A percentile compares a stretch with the other conserved stretches of the same genome.
These are phyloP conservation scores for Actinopyga echinites DNA, from an alignment of 53 echinoderm and acorn worm genomes.

Conservation along the genomic window DNA sequence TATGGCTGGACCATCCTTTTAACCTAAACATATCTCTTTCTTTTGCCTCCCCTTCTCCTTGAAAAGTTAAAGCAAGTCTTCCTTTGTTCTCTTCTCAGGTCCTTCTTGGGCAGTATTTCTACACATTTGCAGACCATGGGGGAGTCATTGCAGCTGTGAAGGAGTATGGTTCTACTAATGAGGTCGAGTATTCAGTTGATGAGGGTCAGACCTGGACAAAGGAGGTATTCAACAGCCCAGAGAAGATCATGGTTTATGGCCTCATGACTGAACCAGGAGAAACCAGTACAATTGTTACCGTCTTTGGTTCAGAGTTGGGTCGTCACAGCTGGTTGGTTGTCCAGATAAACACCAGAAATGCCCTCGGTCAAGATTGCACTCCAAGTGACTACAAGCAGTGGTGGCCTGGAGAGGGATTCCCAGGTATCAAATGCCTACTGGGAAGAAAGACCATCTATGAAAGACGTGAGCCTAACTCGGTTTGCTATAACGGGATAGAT, in stretches of 20 bases:
- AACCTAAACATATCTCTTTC: no score
- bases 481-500: conserved; percentile 83
- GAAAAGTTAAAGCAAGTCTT: no score
- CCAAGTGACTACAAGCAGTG: conserved; percentile 87
- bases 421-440: conserved; percentile 67
- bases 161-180: conserved; percentile 75
- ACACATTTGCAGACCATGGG: conserved; percentile 90
- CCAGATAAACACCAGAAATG: conserved; percentile 68
- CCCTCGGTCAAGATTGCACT: conserved; percentile 58
- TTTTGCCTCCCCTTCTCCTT: no score
- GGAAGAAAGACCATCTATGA: conserved; percentile 89
- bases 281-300: conserved; percentile 70
- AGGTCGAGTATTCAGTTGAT: conserved; percentile 75
- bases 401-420: conserved; percentile 91
- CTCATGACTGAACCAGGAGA: conserved; percentile 98
- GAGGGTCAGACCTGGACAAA: conserved; percentile 84
- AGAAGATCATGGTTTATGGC: conserved; percentile 84
- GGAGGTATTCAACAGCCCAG: conserved; percentile 51
- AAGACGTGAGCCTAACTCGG: conserved; percentile 70
- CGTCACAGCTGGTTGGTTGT: conserved; percentile 88
- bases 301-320: conserved; percentile 80
- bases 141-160: conserved; percentile 78
- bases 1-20: no score
- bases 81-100: conserved; percentile 47
- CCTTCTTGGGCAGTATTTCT: conserved; percentile 74